A percentile compares a stretch with the other conserved stretches of the same genome.
phyloP scores from a whole-genome alignment of 2,113 vertebrate species.

The Lucifuga dentata region DNA sequence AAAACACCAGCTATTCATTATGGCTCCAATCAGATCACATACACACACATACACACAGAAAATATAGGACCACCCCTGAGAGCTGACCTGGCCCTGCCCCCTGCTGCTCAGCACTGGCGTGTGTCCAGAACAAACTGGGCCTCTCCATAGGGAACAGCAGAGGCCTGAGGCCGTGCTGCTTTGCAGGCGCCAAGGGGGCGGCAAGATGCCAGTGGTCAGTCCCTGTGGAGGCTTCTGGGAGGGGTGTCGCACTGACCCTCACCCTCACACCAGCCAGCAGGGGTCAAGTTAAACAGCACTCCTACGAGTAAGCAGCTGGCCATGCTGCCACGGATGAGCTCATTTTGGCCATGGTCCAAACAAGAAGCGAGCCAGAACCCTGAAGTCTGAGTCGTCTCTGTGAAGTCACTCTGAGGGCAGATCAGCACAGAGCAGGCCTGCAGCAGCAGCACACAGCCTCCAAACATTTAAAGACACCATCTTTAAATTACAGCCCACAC shows the following conservation, averaged over 20 bases:
- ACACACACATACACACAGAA: slow-evolving; percentile 46
- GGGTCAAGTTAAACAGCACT: slow-evolving; percentile 51
- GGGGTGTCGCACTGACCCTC: slow-evolving; percentile 41
- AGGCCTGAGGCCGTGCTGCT: slow-evolving; percentile 67
- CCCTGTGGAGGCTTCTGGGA: slow-evolving; percentile 61
- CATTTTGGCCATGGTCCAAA: slow-evolving; percentile 73
- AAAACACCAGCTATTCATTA: slow-evolving; percentile 69
- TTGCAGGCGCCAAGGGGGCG: slow-evolving; percentile 72
- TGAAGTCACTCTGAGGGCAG: slow-evolving; percentile 65
- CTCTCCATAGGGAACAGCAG: slow-evolving; percentile 66
- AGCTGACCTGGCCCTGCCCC: slow-evolving; percentile 74
- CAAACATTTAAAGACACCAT: neutral
- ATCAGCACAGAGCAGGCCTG: slow-evolving; percentile 1
- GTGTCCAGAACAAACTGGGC: slow-evolving; percentile 78
- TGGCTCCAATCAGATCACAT: slow-evolving; percentile 69
- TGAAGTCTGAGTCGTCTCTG: slow-evolving; percentile 48
- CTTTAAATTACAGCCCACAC: slow-evolving; percentile 18
- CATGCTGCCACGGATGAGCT: slow-evolving; percentile 74
- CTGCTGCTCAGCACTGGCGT: slow-evolving; percentile 67
- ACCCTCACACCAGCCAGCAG: slow-evolving; percentile 37
- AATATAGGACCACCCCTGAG: slow-evolving; percentile 78
- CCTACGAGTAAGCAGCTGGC: slow-evolving; percentile 64
- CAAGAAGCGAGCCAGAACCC: slow-evolving; percentile 48
- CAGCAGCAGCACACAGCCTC: slow-evolving; percentile 14
- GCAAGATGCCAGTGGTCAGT: slow-evolving; percentile 73